A percentile compares a stretch with the other conserved stretches of the same genome.
Evolutionary conservation across 23 tunicate species (phyloP).

Genomic region (Pegea sp.): DNA sequence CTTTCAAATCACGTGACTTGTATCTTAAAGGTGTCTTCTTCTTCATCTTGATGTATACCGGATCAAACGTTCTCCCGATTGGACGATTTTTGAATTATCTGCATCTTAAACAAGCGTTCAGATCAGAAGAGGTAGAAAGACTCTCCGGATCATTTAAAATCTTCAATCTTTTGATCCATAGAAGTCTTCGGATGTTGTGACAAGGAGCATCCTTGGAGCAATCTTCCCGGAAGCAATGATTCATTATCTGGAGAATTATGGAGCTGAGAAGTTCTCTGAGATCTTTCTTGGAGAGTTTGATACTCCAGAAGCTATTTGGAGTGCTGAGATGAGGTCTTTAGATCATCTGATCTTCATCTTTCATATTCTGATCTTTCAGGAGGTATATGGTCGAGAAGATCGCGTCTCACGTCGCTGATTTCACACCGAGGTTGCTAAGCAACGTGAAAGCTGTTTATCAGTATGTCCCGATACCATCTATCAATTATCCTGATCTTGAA

Average conservation of each 20-base stretch:
- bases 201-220: conserved; percentile 72
- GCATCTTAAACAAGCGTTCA: conserved; percentile 79
- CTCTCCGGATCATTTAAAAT: background rate
- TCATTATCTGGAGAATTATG: conserved; percentile 94
- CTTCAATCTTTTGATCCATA: conserved; percentile 2
- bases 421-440: conserved; percentile 69
- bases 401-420: conserved; percentile 90
- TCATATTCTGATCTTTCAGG: no score
- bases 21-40: conserved; percentile 66
- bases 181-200: conserved; percentile 46
- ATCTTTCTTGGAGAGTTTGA: conserved; percentile 98
- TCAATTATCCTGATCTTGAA: conserved; percentile 82
- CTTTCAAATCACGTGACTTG: background rate
- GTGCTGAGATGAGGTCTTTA: conserved; percentile 83
- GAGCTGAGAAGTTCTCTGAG: conserved; percentile 85
- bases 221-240: conserved; percentile 97
- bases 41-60: conserved; percentile 98
- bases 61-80: conserved; percentile 91
- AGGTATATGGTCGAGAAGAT: conserved; percentile 92
- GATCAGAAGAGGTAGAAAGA: conserved; percentile 4
- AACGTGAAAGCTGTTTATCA: conserved; percentile 83
- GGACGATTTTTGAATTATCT: conserved; percentile 75
- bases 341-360: no score
- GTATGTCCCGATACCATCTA: conserved; percentile 87
- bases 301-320: conserved; percentile 99